A percentile compares a stretch with the other conserved stretches of the same genome.
Conservation (phyloP, 2,113 vertebrate species). For the Gavialis gangeticus region DNA sequence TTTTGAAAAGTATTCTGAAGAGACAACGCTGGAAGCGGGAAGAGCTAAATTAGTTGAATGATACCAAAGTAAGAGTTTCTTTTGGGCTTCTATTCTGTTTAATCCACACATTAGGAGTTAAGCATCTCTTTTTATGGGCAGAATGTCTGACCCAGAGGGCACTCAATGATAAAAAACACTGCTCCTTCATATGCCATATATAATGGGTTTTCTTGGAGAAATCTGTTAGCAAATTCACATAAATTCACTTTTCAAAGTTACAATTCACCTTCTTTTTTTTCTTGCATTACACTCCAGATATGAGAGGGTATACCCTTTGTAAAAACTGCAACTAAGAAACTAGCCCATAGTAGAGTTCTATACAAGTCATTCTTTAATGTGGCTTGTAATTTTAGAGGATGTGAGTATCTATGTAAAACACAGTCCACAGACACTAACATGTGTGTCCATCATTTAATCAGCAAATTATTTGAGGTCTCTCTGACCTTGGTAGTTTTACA, state of each 20-base stretch:
- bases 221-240: background rate
- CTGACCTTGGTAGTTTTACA: slow-evolving; percentile 33
- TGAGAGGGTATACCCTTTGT: background rate
- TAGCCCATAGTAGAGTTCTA: background rate
- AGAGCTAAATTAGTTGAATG: background rate
- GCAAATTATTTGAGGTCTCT: background rate
- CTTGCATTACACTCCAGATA: background rate
- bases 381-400: background rate
- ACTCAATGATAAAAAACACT: background rate
- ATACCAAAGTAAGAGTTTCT: background rate
- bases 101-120: background rate
- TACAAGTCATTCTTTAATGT: background rate
- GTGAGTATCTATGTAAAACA: background rate
- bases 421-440: background rate
- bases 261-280: background rate
- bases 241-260: background rate
- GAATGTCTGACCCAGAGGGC: background rate
- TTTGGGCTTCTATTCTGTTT: background rate
- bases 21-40: background rate
- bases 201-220: background rate
- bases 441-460: slow-evolving; percentile 4
- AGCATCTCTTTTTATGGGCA: background rate
- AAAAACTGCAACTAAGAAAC: background rate
- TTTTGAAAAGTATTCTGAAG: background rate
- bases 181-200: background rate